Percentiles rank a stretch among this genome's conserved stretches.
phyloP scores from a whole-genome alignment of 1,140 invertebrate genomes.

The Euglossa dilemma region DNA sequence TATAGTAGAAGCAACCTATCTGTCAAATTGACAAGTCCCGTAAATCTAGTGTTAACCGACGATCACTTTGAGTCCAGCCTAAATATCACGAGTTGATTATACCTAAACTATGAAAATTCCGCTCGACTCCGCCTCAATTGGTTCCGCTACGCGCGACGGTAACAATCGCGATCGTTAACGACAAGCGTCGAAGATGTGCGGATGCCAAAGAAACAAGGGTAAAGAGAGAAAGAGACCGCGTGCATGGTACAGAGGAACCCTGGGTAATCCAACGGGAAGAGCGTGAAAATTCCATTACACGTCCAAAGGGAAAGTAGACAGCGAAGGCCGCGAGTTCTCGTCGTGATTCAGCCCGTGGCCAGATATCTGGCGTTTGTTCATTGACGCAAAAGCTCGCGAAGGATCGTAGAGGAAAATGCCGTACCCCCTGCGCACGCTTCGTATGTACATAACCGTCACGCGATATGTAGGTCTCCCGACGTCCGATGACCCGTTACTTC shows the following conservation, averaged over 20 bases:
- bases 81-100: no score
- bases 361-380: conserved; percentile 3
- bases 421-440: not conserved
- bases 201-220: no score
- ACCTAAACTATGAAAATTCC: conserved; percentile 22
- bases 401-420: conserved; percentile 5
- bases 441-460: conserved; percentile 4
- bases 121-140: not conserved
- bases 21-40: no score
- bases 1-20: no score
- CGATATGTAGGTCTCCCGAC: conserved; percentile 41
- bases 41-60: no score
- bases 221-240: no score
- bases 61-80: no score
- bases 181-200: no score
- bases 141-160: not conserved
- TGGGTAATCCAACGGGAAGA: not conserved
- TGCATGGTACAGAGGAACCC: no score
- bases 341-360: not conserved
- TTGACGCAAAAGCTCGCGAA: not conserved
- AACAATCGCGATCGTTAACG: not conserved
- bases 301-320: conserved; percentile 13
- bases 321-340: not conserved
- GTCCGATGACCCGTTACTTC: conserved; percentile 38
- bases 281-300: conserved; percentile 45